These are phyloP conservation scores for Caenorhabditis remanei DNA, from an alignment of 1,140 invertebrate genomes.

Conservation along the genomic window DNA sequence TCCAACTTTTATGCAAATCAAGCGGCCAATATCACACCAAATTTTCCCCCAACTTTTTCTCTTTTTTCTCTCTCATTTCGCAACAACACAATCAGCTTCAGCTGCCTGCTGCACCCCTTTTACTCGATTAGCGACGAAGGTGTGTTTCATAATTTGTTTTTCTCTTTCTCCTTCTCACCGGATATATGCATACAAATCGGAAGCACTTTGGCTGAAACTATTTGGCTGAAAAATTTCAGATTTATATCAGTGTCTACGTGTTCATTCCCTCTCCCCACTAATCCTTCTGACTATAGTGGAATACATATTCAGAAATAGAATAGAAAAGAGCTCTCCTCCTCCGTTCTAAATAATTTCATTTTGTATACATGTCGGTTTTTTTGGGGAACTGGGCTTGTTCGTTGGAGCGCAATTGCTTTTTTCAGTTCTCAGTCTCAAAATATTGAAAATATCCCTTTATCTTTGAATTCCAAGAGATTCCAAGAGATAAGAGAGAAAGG, in stretches of 20 bases:
- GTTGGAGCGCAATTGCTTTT: too few relatives aligned
- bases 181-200: not conserved
- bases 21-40: not conserved
- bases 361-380: not conserved
- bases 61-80: not conserved
- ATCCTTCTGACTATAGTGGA: not conserved
- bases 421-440: too few relatives aligned
- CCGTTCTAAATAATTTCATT: constrained; percentile 39
- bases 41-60: not conserved
- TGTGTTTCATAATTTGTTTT: constrained; percentile 38
- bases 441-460: too few relatives aligned
- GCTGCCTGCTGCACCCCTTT: too few relatives aligned
- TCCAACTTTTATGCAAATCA: not conserved
- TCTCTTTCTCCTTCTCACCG: not conserved
- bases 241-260: too few relatives aligned
- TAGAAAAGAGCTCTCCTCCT: not conserved
- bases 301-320: not conserved
- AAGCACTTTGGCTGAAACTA: not conserved
- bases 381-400: too few relatives aligned
- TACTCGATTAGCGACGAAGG: not conserved
- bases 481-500: too few relatives aligned
- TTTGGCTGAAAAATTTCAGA: not conserved
- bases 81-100: constrained; percentile 40
- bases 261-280: not conserved
- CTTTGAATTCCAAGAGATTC: too few relatives aligned